Evolutionary conservation across 2,113 vertebrate genomes (phyloP).

Genomic region (Todiramphus chloris): DNA sequence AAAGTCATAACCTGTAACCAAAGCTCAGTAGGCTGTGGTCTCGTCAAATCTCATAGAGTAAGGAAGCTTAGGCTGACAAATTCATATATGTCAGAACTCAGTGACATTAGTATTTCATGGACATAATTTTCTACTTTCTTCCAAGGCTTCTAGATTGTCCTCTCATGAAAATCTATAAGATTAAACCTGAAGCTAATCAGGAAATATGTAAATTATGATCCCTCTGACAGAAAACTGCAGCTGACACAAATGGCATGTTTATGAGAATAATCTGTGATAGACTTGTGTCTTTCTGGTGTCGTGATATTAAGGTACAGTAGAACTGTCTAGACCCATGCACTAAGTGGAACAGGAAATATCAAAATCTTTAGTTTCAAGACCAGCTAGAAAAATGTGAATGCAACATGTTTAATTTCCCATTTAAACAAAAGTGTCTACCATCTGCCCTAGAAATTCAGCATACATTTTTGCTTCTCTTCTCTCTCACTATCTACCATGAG

Average conservation of each 20-base stretch:
- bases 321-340: background rate
- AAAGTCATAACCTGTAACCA: background rate
- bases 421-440: background rate
- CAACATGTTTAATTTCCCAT: background rate
- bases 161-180: background rate
- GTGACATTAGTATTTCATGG: background rate
- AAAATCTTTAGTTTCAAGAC: background rate
- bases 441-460: background rate
- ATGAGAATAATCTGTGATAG: background rate
- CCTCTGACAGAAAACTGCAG: background rate
- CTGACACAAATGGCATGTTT: background rate
- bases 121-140: background rate
- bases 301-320: background rate
- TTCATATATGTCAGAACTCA: background rate
- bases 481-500: background rate
- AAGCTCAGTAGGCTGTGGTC: background rate
- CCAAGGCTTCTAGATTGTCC: background rate
- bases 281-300: background rate
- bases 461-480: background rate
- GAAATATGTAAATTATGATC: rapidly evolving
- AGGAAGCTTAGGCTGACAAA: background rate
- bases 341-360: background rate
- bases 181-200: background rate
- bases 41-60: background rate
- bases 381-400: background rate